phyloP scores from a whole-genome alignment of 2,113 vertebrate species.

The Pseudonaja textilis region DNA sequence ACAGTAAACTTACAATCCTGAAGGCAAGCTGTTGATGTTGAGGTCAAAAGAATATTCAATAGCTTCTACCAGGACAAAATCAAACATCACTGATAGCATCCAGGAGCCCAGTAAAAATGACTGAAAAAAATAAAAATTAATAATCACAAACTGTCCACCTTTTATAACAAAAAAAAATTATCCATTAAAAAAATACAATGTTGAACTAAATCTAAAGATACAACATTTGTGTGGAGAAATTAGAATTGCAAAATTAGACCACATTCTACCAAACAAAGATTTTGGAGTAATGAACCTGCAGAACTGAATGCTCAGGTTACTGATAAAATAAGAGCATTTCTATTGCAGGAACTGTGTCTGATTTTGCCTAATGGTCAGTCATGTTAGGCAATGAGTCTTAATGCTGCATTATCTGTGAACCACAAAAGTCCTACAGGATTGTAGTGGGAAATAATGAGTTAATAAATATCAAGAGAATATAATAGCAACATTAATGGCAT shows the following conservation, averaged over 20 bases:
- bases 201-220: background rate
- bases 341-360: background rate
- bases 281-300: background rate
- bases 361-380: background rate
- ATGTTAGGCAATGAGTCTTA: background rate
- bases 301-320: background rate
- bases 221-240: background rate
- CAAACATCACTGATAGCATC: conserved; percentile 76
- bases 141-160: conserved; percentile 21
- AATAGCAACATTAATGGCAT: background rate
- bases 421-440: background rate
- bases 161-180: background rate
- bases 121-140: conserved; percentile 57
- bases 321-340: background rate
- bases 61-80: conserved; percentile 74
- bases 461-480: background rate
- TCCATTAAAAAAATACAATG: background rate
- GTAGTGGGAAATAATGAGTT: background rate
- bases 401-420: background rate
- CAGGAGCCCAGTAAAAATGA: conserved; percentile 79
- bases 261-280: background rate
- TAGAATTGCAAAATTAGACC: background rate
- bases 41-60: conserved; percentile 65
- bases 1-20: conserved; percentile 80
- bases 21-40: conserved; percentile 72